These are phyloP conservation scores for Rhagium mordax DNA, from an alignment of 2,888 invertebrate genomes.

Conservation along the genomic window DNA sequence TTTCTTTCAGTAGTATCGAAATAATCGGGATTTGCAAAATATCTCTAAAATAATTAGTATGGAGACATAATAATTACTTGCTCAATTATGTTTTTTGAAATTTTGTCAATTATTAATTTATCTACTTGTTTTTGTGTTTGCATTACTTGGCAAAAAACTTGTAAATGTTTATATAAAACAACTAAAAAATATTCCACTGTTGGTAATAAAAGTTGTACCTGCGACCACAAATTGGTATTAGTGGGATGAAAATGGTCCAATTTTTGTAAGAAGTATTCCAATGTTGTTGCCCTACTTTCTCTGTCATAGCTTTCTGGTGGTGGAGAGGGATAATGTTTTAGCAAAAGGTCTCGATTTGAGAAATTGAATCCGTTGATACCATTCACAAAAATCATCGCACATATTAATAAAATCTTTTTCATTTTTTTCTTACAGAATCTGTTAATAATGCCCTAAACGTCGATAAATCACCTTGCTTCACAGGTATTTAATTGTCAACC, in stretches of 20 bases:
- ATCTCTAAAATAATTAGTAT: slow-evolving; percentile 36
- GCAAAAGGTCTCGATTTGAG: background rate
- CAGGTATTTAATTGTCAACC: background rate
- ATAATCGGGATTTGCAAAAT: slow-evolving; percentile 31
- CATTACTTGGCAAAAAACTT: no score
- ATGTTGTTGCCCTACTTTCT: background rate
- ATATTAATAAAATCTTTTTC: background rate
- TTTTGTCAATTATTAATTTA: no score
- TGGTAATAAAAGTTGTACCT: slow-evolving; percentile 29
- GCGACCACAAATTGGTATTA: slow-evolving; percentile 11
- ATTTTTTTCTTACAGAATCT: background rate
- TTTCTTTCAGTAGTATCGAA: slow-evolving; percentile 5
- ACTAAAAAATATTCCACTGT: no score
- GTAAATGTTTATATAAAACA: no score
- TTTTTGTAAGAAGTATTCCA: slow-evolving; percentile 59
- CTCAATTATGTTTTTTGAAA: no score
- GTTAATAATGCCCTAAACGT: background rate
- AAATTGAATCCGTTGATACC: background rate
- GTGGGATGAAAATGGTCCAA: slow-evolving; percentile 33
- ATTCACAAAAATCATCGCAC: background rate
- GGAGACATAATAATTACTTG: no score
- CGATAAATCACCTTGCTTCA: no score
- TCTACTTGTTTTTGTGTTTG: no score
- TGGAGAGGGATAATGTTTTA: background rate
- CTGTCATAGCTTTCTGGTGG: background rate